A percentile compares a stretch with the other conserved stretches of the same genome.
These are phyloP conservation scores for Akabosia matsudoensis DNA, from an alignment of 1,140 invertebrate species.

Conservation along the genomic window DNA sequence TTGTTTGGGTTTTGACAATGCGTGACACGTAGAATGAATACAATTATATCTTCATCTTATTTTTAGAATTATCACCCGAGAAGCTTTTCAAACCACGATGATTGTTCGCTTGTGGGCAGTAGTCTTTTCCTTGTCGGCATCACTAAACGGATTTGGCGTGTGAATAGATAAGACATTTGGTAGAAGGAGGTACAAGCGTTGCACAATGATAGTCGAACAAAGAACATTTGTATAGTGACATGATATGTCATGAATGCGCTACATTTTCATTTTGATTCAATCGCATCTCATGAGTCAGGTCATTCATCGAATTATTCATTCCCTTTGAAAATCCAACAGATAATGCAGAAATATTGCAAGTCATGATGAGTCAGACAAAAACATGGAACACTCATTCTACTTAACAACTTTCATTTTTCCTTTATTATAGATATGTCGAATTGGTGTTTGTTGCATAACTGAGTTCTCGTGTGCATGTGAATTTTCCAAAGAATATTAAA, in stretches of 20 bases:
- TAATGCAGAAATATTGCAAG: conserved; percentile 1
- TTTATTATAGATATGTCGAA: too few relatives aligned
- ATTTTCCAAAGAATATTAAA: too few relatives aligned
- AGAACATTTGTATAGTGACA: conserved; percentile 1
- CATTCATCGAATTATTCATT: conserved; percentile 17
- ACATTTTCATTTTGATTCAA: conserved; percentile 2
- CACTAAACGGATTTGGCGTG: not conserved
- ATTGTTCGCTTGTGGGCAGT: not conserved
- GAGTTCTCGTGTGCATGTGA: too few relatives aligned
- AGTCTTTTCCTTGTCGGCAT: not conserved
- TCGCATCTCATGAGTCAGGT: not conserved
- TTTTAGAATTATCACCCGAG: too few relatives aligned
- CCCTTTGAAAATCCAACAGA: not conserved
- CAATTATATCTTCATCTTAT: too few relatives aligned
- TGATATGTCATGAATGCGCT: conserved; percentile 13
- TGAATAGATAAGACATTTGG: not conserved
- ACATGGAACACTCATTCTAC: not conserved
- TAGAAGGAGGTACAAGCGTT: not conserved
- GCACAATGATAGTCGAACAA: conserved; percentile 6
- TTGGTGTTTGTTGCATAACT: too few relatives aligned
- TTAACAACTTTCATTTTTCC: too few relatives aligned
- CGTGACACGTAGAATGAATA: too few relatives aligned
- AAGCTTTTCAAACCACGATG: too few relatives aligned
- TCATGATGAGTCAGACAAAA: conserved; percentile 4
- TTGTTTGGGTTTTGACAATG: too few relatives aligned